Evolutionary conservation across 1,140 invertebrate species (phyloP), one percentile per base, ranked within the genome.

Genomic region (Bemisia tabaci): DNA sequence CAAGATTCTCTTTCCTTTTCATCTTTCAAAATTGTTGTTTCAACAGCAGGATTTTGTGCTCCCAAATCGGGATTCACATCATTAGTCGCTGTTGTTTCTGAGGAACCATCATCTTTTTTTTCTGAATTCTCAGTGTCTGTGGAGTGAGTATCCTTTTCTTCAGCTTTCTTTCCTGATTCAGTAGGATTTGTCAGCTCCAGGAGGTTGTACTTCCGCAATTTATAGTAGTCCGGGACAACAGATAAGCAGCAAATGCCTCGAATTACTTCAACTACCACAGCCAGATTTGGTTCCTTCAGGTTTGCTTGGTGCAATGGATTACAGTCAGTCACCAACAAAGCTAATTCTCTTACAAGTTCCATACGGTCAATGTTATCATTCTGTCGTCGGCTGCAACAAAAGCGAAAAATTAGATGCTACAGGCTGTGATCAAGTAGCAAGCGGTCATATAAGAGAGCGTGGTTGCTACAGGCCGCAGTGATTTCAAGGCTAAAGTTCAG

Each of bases 241-340:
- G 82, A 81, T 1, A 91, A 67, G 61, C 87, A 81, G 64, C 85
- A 88, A 68, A 82, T 75, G 5, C 79, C 80, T 70, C 86, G 85
- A 65, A 92, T 83, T 9, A 92, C 81, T 80, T 92, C 90, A 27
- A 92, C 84, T 66, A 92, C 80, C 59, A 93, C 83, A 22, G 88
- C 84, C n/a, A 86, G 77, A 67, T 88, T 80, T 24, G 90, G 86
- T 83, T 83, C 67, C 72, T 87, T 88, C n/a, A 92, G 77, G 77
- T 91, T 82, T 1, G 87, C 89, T 73, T 85, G 86, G 72, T 91
- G 89, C 12, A 80, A 78, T n/a, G 80, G 72, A 76, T 88, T 88
- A 70, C 85, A 85, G 25, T 82, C 76, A 17, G 78, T 74, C 60
- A 92, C 84, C 67, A 89, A 74, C 1, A 84, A 82, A 0, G 88